These are phyloP conservation scores for Lithobius niger DNA, from an alignment of 1,140 invertebrate species.

Conservation along the genomic window DNA sequence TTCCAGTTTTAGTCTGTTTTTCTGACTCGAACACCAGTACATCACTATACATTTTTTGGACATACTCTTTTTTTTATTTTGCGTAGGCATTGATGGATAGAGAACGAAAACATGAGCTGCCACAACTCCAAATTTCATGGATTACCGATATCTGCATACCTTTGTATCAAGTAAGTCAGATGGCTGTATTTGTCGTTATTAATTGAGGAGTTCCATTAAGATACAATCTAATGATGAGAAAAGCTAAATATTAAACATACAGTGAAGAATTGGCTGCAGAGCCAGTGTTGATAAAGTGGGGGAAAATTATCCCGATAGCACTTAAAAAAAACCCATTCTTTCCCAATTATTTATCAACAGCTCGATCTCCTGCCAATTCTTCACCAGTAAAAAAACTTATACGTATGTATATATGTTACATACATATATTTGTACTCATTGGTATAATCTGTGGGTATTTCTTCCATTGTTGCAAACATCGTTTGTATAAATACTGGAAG, in stretches of 20 bases:
- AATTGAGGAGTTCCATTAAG: not conserved
- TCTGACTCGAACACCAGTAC: too few relatives aligned
- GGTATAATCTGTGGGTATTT: too few relatives aligned
- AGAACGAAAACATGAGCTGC: constrained; percentile 32
- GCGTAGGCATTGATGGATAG: constrained; percentile 30
- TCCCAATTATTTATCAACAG: too few relatives aligned
- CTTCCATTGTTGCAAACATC: too few relatives aligned
- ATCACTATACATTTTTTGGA: too few relatives aligned
- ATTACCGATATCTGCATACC: constrained; percentile 34
- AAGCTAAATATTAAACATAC: not conserved
- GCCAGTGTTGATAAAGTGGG: not conserved
- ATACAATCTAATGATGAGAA: not conserved
- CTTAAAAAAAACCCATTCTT: too few relatives aligned
- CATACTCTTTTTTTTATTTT: not conserved
- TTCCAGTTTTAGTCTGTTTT: too few relatives aligned
- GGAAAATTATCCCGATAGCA: not conserved
- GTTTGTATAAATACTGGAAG: too few relatives aligned
- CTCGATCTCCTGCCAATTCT: too few relatives aligned
- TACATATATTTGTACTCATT: too few relatives aligned
- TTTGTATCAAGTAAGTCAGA: constrained; percentile 30
- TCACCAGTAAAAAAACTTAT: too few relatives aligned
- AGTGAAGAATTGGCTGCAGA: not conserved
- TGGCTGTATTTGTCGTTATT: not conserved
- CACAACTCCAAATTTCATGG: constrained; percentile 33
- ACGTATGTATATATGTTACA: too few relatives aligned